These are phyloP conservation scores for Drosophila sp. DNA, from an alignment of 1,140 invertebrate species.

Conservation along the genomic window DNA sequence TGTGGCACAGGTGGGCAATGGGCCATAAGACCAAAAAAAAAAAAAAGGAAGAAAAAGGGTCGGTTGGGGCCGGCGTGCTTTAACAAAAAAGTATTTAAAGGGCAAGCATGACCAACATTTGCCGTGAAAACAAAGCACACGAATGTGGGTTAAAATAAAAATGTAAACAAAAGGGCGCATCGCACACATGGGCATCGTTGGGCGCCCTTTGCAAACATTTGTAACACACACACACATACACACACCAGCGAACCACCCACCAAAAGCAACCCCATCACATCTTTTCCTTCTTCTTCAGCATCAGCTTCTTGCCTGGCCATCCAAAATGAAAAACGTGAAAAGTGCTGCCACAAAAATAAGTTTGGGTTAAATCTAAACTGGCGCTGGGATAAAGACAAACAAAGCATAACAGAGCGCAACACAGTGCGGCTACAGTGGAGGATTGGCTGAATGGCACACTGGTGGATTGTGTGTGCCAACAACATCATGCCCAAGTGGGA, in stretches of 20 bases:
- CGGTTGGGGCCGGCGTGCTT: constrained; percentile 1
- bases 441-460: constrained; percentile 19
- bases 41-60: not conserved
- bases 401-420: constrained; percentile 53
- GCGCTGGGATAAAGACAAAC: constrained; percentile 61
- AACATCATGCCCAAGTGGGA: not conserved
- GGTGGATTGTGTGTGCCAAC: constrained; percentile 28
- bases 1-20: constrained; percentile 33
- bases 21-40: not conserved
- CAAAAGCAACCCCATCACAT: not conserved
- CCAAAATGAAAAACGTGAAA: constrained; percentile 74
- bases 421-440: constrained; percentile 26
- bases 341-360: constrained; percentile 76
- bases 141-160: constrained; percentile 75
- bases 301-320: constrained; percentile 12
- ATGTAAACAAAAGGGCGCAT: constrained; percentile 74
- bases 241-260: not conserved
- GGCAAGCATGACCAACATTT: constrained; percentile 44
- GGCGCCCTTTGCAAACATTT: constrained; percentile 60
- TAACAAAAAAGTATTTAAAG: constrained; percentile 66
- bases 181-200: constrained; percentile 64
- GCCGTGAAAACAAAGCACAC: constrained; percentile 53
- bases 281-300: not conserved
- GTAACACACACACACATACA: constrained; percentile 20
- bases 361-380: constrained; percentile 54